phyloP scores from a whole-genome alignment of 2,113 vertebrate species.

The Aldabrachelys gigantea region DNA sequence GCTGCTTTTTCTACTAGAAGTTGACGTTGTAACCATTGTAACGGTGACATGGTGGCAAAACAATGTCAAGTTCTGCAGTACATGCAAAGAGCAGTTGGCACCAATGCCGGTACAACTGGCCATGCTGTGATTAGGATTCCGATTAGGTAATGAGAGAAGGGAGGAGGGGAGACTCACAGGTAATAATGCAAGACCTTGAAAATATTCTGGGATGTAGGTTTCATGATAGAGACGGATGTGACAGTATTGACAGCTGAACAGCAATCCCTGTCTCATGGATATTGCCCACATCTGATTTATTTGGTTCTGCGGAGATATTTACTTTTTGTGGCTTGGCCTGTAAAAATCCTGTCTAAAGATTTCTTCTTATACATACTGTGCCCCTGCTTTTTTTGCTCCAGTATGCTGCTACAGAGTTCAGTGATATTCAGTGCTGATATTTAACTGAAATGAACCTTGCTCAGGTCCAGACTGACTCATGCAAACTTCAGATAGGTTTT shows the following conservation, averaged over 20 bases:
- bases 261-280: neutral
- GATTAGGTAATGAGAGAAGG: no score
- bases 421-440: neutral
- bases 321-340: neutral
- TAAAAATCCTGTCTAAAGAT: neutral
- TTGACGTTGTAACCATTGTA: neutral
- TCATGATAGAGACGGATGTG: neutral
- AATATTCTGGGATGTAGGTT: accelerated
- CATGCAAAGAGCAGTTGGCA: neutral
- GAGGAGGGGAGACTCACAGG: accelerated
- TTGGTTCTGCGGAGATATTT: neutral
- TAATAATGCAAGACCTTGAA: accelerated
- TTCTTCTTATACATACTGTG: neutral
- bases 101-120: accelerated
- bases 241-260: neutral
- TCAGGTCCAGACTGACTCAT: neutral
- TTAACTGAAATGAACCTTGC: neutral
- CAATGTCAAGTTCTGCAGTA: neutral
- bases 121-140: accelerated
- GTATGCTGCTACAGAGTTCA: neutral
- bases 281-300: neutral
- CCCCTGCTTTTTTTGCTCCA: neutral
- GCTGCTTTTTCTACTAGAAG: neutral
- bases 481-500: neutral
- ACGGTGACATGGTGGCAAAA: neutral